phyloP scores from a whole-genome alignment of 2,888 invertebrate genomes.

The Xestia c-nigrum region DNA sequence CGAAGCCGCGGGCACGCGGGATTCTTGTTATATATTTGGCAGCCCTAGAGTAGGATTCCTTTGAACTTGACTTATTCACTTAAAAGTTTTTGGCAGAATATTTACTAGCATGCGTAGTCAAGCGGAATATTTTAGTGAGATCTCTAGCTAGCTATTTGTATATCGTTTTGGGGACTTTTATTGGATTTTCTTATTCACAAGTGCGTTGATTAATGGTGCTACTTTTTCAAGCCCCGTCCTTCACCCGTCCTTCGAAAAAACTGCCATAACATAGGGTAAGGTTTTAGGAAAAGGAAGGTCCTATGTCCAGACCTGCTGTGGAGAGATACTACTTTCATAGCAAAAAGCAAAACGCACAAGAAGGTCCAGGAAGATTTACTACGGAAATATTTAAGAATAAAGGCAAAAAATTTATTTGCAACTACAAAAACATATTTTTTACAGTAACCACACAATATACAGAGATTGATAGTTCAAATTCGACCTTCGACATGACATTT shows the following conservation, averaged over 20 bases:
- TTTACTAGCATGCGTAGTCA: not conserved
- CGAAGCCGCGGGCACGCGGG: not conserved
- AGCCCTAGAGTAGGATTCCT: conserved; percentile 16
- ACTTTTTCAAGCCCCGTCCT: not conserved
- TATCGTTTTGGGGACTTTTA: conserved; percentile 12
- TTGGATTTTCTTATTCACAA: conserved; percentile 16
- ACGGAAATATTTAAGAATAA: not conserved
- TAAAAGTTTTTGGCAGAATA: conserved; percentile 20
- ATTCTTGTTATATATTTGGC: not conserved
- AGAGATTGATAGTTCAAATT: conserved; percentile 23
- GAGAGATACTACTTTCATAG: not conserved
- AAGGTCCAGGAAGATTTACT: not conserved
- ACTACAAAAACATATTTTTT: conserved; percentile 16
- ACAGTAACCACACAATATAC: not conserved
- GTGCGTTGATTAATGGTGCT: conserved; percentile 7
- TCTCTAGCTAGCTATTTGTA: conserved; percentile 6
- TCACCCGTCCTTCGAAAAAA: not conserved
- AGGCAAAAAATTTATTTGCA: not conserved
- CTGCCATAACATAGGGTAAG: not conserved
- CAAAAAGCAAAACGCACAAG: not conserved
- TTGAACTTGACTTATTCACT: conserved; percentile 30
- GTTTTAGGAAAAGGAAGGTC: not conserved
- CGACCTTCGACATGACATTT: conserved; percentile 26
- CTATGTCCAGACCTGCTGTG: not conserved
- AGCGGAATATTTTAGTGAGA: conserved; percentile 34